Conservation (phyloP, 2,113 vertebrate genomes). For the Amphilophus citrinellus region DNA sequence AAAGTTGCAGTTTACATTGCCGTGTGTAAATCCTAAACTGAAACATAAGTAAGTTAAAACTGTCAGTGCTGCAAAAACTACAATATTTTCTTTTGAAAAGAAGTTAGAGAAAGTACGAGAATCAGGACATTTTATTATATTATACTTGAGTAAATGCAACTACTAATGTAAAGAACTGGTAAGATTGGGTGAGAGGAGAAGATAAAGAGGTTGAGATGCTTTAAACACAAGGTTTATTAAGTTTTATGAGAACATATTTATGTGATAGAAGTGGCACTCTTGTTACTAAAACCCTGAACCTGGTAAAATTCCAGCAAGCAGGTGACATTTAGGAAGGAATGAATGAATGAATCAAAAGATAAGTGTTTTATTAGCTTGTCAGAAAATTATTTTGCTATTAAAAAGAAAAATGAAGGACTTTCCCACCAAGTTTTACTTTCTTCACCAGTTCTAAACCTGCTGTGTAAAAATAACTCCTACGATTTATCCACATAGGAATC, state of each 20-base stretch:
- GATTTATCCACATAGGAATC: not conserved
- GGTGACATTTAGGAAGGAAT: not conserved
- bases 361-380: rapidly evolving
- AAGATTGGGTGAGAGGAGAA: not conserved
- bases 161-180: not conserved
- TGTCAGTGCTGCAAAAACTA: not conserved
- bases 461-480: not conserved
- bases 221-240: not conserved
- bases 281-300: not conserved
- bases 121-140: not conserved
- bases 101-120: not conserved
- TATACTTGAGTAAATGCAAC: not conserved
- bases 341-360: not conserved
- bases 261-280: not conserved
- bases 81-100: not conserved
- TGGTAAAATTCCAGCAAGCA: not conserved
- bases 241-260: not conserved
- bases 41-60: not conserved
- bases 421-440: not conserved
- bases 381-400: not conserved
- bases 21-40: rapidly evolving
- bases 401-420: not conserved
- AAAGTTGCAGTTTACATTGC: too few species aligned
- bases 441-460: not conserved
- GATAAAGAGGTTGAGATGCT: not conserved